Evolutionary conservation across 1,140 invertebrate species (phyloP).

Genomic region (Steinernema khuongi): DNA sequence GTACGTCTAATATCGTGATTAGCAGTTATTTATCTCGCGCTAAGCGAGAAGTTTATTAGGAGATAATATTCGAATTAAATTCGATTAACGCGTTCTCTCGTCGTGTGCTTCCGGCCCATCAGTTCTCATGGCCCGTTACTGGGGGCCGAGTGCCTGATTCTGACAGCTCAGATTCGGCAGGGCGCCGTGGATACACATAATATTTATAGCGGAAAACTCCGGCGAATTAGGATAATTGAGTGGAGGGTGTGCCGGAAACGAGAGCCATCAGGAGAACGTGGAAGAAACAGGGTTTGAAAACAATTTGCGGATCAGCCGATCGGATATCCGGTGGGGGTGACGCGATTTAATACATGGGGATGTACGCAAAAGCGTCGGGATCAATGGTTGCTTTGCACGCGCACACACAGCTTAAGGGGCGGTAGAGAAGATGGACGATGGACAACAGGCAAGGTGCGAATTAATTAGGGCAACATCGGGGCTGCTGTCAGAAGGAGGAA

Average conservation of each 20-base stretch:
- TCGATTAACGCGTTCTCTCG: neutral
- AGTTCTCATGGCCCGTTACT: neutral
- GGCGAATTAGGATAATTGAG: slow-evolving; percentile 11
- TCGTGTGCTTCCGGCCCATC: neutral
- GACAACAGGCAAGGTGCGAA: slow-evolving; percentile 1
- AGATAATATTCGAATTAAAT: slow-evolving; percentile 15
- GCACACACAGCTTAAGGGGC: neutral
- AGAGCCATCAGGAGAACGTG: too few relatives aligned
- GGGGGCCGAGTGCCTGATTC: too few relatives aligned
- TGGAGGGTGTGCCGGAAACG: neutral
- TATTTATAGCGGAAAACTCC: neutral
- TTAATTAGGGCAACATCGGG: slow-evolving; percentile 1
- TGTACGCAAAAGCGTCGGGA: neutral
- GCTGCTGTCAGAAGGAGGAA: neutral
- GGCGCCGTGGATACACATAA: neutral
- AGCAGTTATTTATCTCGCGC: neutral
- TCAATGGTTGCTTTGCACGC: neutral
- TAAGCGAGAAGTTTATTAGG: neutral
- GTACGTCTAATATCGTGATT: neutral
- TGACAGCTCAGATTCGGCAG: too few relatives aligned
- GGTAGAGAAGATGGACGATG: neutral
- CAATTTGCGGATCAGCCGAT: neutral
- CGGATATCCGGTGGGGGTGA: slow-evolving; percentile 13
- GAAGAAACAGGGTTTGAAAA: too few relatives aligned
- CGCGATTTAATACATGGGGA: slow-evolving; percentile 2